A percentile compares a stretch with the other conserved stretches of the same genome.
phyloP scores from a whole-genome alignment of 2,797 vertebrate genomes.

The Spea hammondii region DNA sequence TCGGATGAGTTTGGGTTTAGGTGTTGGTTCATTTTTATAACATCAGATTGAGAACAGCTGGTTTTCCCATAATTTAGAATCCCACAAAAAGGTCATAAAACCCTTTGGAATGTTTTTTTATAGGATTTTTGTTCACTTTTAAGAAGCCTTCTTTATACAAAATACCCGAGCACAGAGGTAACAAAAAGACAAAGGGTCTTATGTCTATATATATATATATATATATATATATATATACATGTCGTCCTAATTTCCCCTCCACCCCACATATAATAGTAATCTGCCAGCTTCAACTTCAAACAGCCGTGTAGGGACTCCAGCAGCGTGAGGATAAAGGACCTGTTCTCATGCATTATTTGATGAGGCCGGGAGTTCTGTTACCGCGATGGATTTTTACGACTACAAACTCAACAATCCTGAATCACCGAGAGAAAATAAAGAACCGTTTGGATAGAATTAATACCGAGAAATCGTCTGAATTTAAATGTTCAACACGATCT shows the following conservation, averaged over 20 bases:
- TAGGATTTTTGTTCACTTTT: too few relatives aligned
- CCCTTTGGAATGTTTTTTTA: too few relatives aligned
- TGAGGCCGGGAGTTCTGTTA: not conserved
- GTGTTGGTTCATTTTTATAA: too few relatives aligned
- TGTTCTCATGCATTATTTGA: conserved; percentile 7
- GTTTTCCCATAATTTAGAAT: too few relatives aligned
- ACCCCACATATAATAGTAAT: not conserved
- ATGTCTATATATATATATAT: too few relatives aligned
- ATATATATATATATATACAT: not conserved
- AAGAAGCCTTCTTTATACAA: too few relatives aligned
- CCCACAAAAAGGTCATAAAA: too few relatives aligned
- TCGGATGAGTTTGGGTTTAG: too few relatives aligned
- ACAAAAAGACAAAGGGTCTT: too few relatives aligned
- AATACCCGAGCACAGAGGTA: too few relatives aligned
- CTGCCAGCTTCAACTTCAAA: not conserved
- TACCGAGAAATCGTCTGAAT: not conserved
- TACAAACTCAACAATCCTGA: not conserved
- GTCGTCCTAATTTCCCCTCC: not conserved
- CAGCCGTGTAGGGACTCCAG: not conserved
- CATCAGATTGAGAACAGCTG: too few relatives aligned
- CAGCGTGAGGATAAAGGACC: not conserved
- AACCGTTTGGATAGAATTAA: not conserved
- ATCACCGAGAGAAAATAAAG: not conserved
- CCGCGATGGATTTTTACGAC: not conserved
- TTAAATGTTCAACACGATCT: not conserved